Percentiles rank a stretch among this genome's conserved stretches.
phyloP scores from a whole-genome alignment of 1,140 invertebrate genomes.

The Heterodera carotae region DNA sequence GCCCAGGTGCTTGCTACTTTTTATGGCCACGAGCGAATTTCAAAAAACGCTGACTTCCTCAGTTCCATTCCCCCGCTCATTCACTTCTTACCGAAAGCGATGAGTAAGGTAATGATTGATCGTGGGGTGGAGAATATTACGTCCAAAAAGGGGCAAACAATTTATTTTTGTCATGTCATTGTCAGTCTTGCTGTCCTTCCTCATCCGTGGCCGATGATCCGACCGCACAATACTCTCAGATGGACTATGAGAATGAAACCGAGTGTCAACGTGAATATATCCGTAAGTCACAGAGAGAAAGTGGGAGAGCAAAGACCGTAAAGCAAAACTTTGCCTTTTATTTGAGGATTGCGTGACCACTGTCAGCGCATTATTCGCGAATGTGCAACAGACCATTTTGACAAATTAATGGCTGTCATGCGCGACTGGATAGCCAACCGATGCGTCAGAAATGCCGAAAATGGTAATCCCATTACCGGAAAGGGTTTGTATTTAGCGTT shows the following conservation, averaged over 20 bases:
- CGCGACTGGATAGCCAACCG: conserved; percentile 46
- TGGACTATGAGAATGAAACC: conserved; percentile 58
- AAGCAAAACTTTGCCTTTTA: neutral
- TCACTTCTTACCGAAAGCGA: conserved; percentile 38
- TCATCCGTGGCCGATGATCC: conserved; percentile 11
- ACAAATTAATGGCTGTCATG: conserved; percentile 37
- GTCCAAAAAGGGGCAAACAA: no score
- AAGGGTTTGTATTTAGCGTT: conserved; percentile 5
- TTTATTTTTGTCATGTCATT: conserved; percentile 22
- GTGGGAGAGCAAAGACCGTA: no score
- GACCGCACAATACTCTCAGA: conserved; percentile 49
- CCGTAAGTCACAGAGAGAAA: no score
- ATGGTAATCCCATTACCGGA: conserved; percentile 16
- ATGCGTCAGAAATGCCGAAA: conserved; percentile 39
- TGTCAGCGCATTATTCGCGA: conserved; percentile 47
- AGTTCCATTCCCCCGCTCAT: conserved; percentile 37
- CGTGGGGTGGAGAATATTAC: neutral
- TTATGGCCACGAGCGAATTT: conserved; percentile 45
- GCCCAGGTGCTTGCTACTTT: conserved; percentile 51
- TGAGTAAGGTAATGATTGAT: conserved; percentile 50
- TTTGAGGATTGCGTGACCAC: conserved; percentile 50
- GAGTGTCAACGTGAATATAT: conserved; percentile 52
- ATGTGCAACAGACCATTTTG: conserved; percentile 39
- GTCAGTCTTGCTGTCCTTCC: conserved; percentile 1
- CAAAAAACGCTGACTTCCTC: conserved; percentile 35